Percentiles rank a stretch among this genome's conserved stretches.
phyloP scores from a whole-genome alignment of 2,113 vertebrate genomes.

The Poeciliopsis prolifica region DNA sequence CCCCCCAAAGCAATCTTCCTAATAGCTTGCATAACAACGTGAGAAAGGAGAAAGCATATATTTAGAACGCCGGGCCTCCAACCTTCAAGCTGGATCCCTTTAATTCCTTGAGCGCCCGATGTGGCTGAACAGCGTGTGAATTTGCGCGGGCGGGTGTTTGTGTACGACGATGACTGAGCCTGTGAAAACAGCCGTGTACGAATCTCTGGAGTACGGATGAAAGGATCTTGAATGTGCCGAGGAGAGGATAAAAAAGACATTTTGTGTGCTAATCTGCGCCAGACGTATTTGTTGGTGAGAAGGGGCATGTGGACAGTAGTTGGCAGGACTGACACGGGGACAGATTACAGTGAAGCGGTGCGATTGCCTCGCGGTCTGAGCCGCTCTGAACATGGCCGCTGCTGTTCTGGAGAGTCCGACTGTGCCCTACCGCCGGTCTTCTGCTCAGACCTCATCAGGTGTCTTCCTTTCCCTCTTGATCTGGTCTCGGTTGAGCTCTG shows the following conservation, averaged over 20 bases:
- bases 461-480: neutral
- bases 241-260: neutral
- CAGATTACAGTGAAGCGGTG: slow-evolving; percentile 71
- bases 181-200: slow-evolving; percentile 45
- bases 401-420: neutral
- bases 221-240: slow-evolving; percentile 9
- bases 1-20: neutral
- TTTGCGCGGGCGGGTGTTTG: slow-evolving; percentile 60
- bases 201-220: slow-evolving; percentile 31
- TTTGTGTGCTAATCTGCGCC: slow-evolving; percentile 43
- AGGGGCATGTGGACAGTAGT: slow-evolving; percentile 53
- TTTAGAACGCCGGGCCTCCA: slow-evolving; percentile 52
- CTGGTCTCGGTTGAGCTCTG: neutral
- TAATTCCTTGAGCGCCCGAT: slow-evolving; percentile 42
- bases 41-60: slow-evolving; percentile 43
- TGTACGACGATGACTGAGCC: slow-evolving; percentile 48
- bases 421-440: neutral
- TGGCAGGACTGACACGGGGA: slow-evolving; percentile 66
- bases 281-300: slow-evolving; percentile 48
- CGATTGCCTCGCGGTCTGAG: slow-evolving; percentile 45
- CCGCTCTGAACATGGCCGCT: slow-evolving; percentile 40
- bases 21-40: slow-evolving; percentile 53
- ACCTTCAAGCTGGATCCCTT: slow-evolving; percentile 54
- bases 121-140: slow-evolving; percentile 59
- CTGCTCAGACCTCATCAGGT: neutral